Base-by-base conservation (phyloP, 2,113 vertebrate genomes). In the Fulmarus glacialis region DNA sequence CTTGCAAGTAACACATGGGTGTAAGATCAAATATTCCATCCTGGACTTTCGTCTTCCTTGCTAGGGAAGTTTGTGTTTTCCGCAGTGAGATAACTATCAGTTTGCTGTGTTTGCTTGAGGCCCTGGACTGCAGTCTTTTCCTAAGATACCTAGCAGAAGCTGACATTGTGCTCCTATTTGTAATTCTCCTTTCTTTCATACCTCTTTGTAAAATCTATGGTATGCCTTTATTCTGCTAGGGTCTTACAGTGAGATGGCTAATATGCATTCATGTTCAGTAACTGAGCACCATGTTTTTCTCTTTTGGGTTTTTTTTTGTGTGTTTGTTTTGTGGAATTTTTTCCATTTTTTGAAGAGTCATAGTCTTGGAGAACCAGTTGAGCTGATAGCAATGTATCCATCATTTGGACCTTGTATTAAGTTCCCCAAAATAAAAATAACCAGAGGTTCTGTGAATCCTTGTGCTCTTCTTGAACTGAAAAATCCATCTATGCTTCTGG, bases 391-490 rank as follows among this genome's bases (percentile, higher is more conserved):
- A 70, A 21, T 67, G 15, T 29, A 11, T 78, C 55, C 27, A 68
- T 74, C 19, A 30, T 29, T 36, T 53, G 40, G 16, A 70, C 27
- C 6, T 24, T 60, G 6, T 60, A 63, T 60, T 89, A 43, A 53
- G 58, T 26, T 87, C 55, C 55, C 52, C 42, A 58, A 43, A 42
- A 73, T 52, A 97, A 95, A 82, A 89, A 73, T 66, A 78, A 73
- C 42, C 53, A 45, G 34, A 94, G 14, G 15, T 48, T 87, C 90
- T 96, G 55, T 92, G 85, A 96, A 96, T 75, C 32, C n/a, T 74
- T 96, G 36, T 94, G 96, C 66, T 97, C 84, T 62, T 40, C 42
- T 60, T 79, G 34, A 95, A 96, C 67, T 87, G 32, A 50, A 89
- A 87, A 45, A 15, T 17, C 1, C n/a, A 48, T 17, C 18, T 50